phyloP scores from a whole-genome alignment of 2,888 invertebrate genomes.

The Andrena bicolor region DNA sequence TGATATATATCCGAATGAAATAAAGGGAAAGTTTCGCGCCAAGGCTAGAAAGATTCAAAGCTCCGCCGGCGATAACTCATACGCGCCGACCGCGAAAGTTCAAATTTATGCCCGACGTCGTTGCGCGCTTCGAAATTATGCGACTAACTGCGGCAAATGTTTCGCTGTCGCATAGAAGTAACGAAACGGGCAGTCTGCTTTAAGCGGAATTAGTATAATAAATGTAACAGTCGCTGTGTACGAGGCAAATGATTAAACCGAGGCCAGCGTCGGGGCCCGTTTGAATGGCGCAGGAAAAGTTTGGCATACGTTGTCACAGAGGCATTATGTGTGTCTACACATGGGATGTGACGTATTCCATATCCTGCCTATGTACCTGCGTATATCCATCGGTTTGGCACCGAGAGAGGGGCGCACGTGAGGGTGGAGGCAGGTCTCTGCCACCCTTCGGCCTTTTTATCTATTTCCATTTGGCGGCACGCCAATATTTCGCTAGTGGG shows the following conservation, averaged over 20 bases:
- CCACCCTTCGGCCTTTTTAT: constrained; percentile 79
- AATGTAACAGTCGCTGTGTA: not conserved
- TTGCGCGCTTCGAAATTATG: constrained; percentile 23
- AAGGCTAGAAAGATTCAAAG: constrained; percentile 13
- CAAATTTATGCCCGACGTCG: constrained; percentile 17
- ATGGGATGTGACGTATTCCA: constrained; percentile 54
- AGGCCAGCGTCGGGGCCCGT: not conserved
- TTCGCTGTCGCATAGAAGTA: constrained; percentile 6
- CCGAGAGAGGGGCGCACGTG: constrained; percentile 5
- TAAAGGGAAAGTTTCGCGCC: constrained; percentile 33
- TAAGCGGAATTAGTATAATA: not conserved
- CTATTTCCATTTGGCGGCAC: constrained; percentile 82
- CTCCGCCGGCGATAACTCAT: constrained; percentile 16
- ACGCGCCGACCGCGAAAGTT: constrained; percentile 16
- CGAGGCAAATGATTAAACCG: not conserved
- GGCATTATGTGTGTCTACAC: constrained; percentile 50
- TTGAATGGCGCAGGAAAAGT: constrained; percentile 41
- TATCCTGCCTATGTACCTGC: constrained; percentile 37
- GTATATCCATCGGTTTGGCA: constrained; percentile 40
- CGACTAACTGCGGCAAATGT: not conserved
- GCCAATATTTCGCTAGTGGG: constrained; percentile 81
- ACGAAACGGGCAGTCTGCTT: not conserved
- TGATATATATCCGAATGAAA: constrained; percentile 14
- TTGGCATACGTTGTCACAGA: constrained; percentile 34
- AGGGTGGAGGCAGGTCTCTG: constrained; percentile 21